Evolutionary conservation across 2,797 vertebrate genomes (phyloP), one percentile per base, ranked within the genome.

Genomic region (Myotis myotis): DNA sequence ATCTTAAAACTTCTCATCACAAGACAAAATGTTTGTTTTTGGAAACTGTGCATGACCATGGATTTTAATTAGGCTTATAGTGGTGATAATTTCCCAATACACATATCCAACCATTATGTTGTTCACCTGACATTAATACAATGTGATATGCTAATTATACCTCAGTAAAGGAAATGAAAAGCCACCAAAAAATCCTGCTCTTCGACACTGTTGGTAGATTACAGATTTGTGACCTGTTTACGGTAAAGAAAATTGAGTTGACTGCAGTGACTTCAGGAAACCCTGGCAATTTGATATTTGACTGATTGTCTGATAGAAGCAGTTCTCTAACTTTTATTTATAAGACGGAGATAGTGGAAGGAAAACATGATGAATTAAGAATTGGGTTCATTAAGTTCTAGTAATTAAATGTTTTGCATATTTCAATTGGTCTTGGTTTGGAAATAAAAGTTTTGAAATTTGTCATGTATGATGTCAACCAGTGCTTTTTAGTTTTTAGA

Each of bases 351-450:
- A n/a, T 89, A 28, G 17, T 60, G 33, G 70, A 33, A 68, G 75
- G 41, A 68, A 80, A 89, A 68, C 55, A 83, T 62, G 36, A 75
- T 38, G 23, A 79, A 62, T 81, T 87, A 71, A 62, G 55, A 28
- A 72, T 80, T 86, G 38, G 20, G 20, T 82, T 80, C 91, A 74
- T 76, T 85, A 68, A 22, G n/a, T 81, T 95, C 30, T 64, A 19
- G 51, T 51, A 51, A 51, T 19, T 51, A 64, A 64, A n/a, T 28
- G 57, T 60, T 60, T 60, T 60, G 44, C 66, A 2, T 68, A 66
- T 95, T 95, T 94, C 36, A 30, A 0, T 55, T 89, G 25, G n/a
- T 28, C 53, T 83, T 94, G 47, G 22, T 79, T 96, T 92, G 93
- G 72, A 93, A 88, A 93, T 84, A 81, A 62, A 93, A 85, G 55